Conservation (phyloP, 2,888 invertebrate genomes). For the Eristalinus sepulchralis region DNA sequence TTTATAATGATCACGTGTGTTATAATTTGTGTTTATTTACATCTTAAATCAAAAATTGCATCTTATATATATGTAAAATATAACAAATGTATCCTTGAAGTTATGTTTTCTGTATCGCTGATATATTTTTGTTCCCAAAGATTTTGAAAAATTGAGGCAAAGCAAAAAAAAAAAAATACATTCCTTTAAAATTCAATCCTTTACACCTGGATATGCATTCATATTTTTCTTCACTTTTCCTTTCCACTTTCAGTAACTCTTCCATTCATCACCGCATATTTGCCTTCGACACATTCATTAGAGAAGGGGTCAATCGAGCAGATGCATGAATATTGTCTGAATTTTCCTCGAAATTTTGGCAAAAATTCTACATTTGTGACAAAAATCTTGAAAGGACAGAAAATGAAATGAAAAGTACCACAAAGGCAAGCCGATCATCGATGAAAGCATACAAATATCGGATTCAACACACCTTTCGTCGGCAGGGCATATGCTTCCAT, state of each 20-base stretch:
- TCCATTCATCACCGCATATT: constrained; percentile 9
- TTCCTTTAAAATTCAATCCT: too few relatives aligned
- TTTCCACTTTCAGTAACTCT: constrained; percentile 36
- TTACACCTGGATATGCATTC: constrained; percentile 30
- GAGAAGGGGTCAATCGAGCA: constrained; percentile 62
- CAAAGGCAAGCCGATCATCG: constrained; percentile 11
- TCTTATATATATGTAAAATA: too few relatives aligned
- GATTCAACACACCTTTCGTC: constrained; percentile 52
- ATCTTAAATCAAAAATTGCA: too few relatives aligned
- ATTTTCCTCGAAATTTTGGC: constrained; percentile 20
- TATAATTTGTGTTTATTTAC: too few relatives aligned
- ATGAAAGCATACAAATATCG: constrained; percentile 49
- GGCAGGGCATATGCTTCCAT: constrained; percentile 53
- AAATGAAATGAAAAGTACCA: constrained; percentile 54
- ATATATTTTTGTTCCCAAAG: too few relatives aligned
- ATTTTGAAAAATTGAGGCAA: too few relatives aligned
- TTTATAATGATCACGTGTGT: too few relatives aligned
- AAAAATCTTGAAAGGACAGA: constrained; percentile 46
- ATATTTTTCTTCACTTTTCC: constrained; percentile 32
- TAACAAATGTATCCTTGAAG: too few relatives aligned
- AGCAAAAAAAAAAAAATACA: too few relatives aligned
- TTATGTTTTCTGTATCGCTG: too few relatives aligned
- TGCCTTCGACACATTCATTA: constrained; percentile 43
- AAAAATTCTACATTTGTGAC: constrained; percentile 46
- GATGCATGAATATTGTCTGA: constrained; percentile 35